Base-by-base conservation (phyloP, 2,797 vertebrate genomes). In the Oryzias dopingdopingensis region DNA sequence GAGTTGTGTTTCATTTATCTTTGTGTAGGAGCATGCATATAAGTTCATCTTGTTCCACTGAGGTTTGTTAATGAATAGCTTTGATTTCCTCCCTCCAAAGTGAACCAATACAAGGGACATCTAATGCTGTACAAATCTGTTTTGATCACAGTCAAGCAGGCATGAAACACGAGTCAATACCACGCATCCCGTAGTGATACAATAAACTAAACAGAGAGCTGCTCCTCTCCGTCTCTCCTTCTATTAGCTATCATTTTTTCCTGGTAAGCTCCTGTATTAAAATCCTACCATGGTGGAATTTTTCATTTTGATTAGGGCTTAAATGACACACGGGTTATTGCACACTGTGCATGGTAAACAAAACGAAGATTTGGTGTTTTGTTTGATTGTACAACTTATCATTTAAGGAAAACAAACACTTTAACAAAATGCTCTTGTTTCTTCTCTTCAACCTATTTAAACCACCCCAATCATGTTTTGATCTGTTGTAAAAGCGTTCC, bases 101-200 rank as follows among this genome's bases (percentile, higher is more conserved):
- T 59, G 60, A 79, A 74, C 43, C 72, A 68, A 58, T 29, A 57
- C 29, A 17, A 62, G 51, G 52, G 40, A 51, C 41, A 49, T 65
- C 68, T 74, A 70, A 83, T 67, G 67, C 43, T 52, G 53, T 52
- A 67, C 49, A 76, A 76, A 80, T 87, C 71, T 53, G 61, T 85
- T 72, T 77, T 72, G 74, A 82, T 76, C 66, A 75, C 68, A 73
- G 61, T 73, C 67, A 86, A 73, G 65, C 65, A 47, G 65, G 59
- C 69, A 63, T 74, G 76, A 78, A 80, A 75, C 62, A 75, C n/a
- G 37, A 72, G 77, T 72, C 67, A 78, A 76, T 77, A 78, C 59
- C 50, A 41, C 59, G 66, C 59, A 58, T 82, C 65, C 52, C 45
- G 42, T 45, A 18, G 65, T 61, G 65, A 70, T 56, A 71, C 47